Evolutionary conservation across 2,888 invertebrate species (phyloP), one percentile per base, ranked within the genome.

Genomic region (Lithophane semibrunnea): DNA sequence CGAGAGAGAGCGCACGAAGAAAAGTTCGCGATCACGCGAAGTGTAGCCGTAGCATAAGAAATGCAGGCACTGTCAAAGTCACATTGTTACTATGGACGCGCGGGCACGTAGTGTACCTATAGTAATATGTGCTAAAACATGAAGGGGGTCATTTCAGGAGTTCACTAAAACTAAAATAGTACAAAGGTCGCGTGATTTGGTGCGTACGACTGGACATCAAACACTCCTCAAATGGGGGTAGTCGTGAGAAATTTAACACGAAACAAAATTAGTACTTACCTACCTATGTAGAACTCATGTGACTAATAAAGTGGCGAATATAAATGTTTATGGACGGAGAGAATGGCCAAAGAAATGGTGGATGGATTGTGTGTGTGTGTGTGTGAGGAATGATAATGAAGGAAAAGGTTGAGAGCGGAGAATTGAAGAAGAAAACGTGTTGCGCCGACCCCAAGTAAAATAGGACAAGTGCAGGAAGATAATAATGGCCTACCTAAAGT

Each of bases 201-300:
- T 85, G 85, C 75, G 85, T 82, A 58, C 58, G 79, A 47, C 16
- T 80, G 75, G 21, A 80, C 79, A 81, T 75, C 68, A 75, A 63
- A 75, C 56, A 80, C 67, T 37, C 74, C 52, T 37, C 2, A 67
- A 75, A 60, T n/a, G 29, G 21, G 29, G 37, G 44, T 63, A 13
- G 3, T 21, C 5, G 60, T 54, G 65, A 24, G 24, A 5, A 18
- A 66, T 79, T 79, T 54, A 74, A 74, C 74, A 79, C 74, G 65
- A 65, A 65, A 79, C 54, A 21, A 37, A 73, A 52, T 29, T 37
- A 52, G 13, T 79, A 52, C 12, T 3, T 44, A 18, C 37, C 9
- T 69, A 44, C 24, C 29, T 42, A 44, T 5, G 29, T 71, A 42
- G 29, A 78, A 29, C 18, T 29, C 29, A 29, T 29, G 16, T 29